phyloP scores from a whole-genome alignment of 2,888 invertebrate genomes.

The Crematogaster levior region DNA sequence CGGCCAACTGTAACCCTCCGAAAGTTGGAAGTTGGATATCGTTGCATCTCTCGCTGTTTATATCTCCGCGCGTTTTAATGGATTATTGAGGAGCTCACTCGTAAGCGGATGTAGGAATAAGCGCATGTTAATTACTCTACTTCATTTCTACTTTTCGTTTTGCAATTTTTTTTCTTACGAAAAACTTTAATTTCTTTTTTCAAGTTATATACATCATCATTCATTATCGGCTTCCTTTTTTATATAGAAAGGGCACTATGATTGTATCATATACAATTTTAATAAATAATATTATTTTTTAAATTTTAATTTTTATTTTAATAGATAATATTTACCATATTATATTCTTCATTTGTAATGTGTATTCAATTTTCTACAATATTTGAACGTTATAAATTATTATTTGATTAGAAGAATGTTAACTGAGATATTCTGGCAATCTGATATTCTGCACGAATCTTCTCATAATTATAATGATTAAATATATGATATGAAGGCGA shows the following conservation, averaged over 20 bases:
- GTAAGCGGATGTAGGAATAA: neutral
- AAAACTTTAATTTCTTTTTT: neutral
- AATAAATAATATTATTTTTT: neutral
- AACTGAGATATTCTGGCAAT: neutral
- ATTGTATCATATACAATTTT: neutral
- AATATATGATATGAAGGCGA: neutral
- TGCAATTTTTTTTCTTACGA: neutral
- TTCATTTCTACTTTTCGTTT: neutral
- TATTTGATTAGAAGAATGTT: neutral
- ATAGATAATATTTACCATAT: too few species aligned
- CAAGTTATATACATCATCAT: neutral
- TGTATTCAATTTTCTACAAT: neutral
- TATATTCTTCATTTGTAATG: neutral
- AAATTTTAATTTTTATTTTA: too few species aligned
- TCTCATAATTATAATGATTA: neutral
- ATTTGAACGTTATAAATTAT: neutral
- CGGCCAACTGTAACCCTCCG: slow-evolving; percentile 55
- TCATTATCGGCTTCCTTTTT: neutral
- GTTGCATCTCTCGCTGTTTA: slow-evolving; percentile 48
- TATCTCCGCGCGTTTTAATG: slow-evolving; percentile 33
- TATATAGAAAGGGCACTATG: neutral
- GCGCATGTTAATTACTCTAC: neutral
- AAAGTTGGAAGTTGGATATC: slow-evolving; percentile 67
- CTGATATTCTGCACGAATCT: neutral
- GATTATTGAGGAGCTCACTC: slow-evolving; percentile 16